Percentiles rank a stretch among this genome's conserved stretches.
phyloP scores from a whole-genome alignment of 2,888 invertebrate genomes.

The Cactoblastis cactorum region DNA sequence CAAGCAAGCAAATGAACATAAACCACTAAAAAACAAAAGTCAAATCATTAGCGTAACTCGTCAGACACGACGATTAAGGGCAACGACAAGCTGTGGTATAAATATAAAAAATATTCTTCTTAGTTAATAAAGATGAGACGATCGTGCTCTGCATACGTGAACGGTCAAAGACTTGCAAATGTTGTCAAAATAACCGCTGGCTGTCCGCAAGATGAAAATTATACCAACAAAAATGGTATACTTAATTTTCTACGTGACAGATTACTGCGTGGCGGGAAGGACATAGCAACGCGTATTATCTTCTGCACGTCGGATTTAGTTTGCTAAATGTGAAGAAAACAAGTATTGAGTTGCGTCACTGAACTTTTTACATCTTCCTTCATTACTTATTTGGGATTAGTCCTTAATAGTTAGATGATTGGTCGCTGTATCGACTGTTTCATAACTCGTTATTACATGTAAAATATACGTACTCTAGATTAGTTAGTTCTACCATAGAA shows the following conservation, averaged over 20 bases:
- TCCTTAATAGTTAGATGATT: too few species aligned
- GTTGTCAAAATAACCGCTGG: slow-evolving; percentile 40
- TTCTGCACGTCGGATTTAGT: background rate
- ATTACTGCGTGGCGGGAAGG: slow-evolving; percentile 23
- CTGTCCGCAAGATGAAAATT: slow-evolving; percentile 40
- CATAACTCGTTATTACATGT: too few species aligned
- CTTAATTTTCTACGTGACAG: slow-evolving; percentile 54
- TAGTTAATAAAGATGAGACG: slow-evolving; percentile 56
- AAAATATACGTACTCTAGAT: too few species aligned
- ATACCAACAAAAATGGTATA: slow-evolving; percentile 31
- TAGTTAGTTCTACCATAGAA: too few species aligned
- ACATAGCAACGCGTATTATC: slow-evolving; percentile 1
- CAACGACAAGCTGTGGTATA: slow-evolving; percentile 37
- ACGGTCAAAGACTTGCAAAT: slow-evolving; percentile 54
- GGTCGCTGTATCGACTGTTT: too few species aligned
- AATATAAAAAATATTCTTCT: slow-evolving; percentile 47
- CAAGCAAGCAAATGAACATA: too few species aligned
- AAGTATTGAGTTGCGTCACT: background rate
- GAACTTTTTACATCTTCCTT: background rate
- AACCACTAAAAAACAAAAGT: too few species aligned
- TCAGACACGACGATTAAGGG: slow-evolving; percentile 53
- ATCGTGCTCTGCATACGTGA: slow-evolving; percentile 53
- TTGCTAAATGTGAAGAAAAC: slow-evolving; percentile 1
- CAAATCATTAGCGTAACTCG: slow-evolving; percentile 39
- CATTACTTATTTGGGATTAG: background rate